These are phyloP conservation scores for Delphinus delphis DNA, from an alignment of 2,113 vertebrate species.

Conservation along the genomic window DNA sequence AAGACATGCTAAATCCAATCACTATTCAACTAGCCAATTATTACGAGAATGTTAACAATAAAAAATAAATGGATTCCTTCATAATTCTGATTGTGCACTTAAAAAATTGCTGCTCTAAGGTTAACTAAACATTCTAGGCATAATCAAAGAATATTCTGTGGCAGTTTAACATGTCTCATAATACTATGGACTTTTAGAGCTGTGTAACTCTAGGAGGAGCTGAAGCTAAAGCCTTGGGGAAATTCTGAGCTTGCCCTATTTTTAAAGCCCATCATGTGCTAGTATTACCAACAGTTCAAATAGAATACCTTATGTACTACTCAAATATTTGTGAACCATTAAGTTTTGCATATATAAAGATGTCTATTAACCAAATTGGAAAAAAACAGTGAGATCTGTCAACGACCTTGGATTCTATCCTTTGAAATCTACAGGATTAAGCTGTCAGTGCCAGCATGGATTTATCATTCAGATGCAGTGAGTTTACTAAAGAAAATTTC, in stretches of 20 bases:
- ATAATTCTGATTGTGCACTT: constrained; percentile 18
- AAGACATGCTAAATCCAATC: background rate
- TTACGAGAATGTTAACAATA: background rate
- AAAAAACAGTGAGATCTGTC: constrained; percentile 31
- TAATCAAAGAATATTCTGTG: background rate
- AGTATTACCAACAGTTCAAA: constrained; percentile 31
- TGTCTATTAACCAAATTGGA: constrained; percentile 42
- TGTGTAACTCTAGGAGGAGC: background rate
- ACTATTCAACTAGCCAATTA: background rate
- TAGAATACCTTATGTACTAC: background rate
- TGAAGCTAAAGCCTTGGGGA: background rate
- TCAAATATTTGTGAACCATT: constrained; percentile 62
- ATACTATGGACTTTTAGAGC: background rate
- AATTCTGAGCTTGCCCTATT: constrained; percentile 12
- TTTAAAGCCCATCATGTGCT: background rate
- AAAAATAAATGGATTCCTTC: constrained; percentile 23
- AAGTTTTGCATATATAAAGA: constrained; percentile 53
- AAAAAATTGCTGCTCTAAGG: background rate
- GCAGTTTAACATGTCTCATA: background rate
- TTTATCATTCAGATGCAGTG: constrained; percentile 4
- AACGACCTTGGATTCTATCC: constrained; percentile 3
- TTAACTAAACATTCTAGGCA: background rate
- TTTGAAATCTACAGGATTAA: constrained; percentile 46
- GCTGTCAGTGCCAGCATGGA: background rate
- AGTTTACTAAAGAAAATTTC: constrained; percentile 44